A percentile compares a stretch with the other conserved stretches of the same genome.
Evolutionary conservation across 2,888 invertebrate species (phyloP).

Genomic region (Alcis repandata): DNA sequence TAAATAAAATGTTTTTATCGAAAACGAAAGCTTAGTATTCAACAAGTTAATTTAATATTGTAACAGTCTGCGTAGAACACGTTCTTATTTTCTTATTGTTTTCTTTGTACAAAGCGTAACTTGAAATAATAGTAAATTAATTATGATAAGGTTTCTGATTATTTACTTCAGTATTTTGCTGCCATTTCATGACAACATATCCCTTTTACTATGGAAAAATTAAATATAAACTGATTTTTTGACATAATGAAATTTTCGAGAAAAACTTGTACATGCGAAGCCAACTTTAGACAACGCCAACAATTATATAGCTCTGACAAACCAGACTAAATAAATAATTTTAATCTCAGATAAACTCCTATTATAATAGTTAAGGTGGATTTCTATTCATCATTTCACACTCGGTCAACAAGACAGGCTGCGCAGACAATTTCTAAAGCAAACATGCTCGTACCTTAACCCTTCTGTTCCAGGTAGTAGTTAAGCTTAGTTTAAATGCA

Average conservation of each 20-base stretch:
- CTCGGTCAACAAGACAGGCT: slow-evolving; percentile 11
- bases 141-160: no score
- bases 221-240: no score
- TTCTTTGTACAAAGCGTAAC: background rate
- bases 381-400: background rate
- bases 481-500: slow-evolving; percentile 37
- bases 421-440: slow-evolving; percentile 14
- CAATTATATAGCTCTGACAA: no score
- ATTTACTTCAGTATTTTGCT: no score
- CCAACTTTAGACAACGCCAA: no score
- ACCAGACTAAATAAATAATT: no score
- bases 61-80: slow-evolving; percentile 14
- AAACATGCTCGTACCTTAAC: slow-evolving; percentile 10
- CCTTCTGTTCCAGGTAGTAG: slow-evolving; percentile 4
- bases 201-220: no score
- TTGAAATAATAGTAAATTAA: background rate
- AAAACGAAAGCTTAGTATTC: slow-evolving; percentile 50
- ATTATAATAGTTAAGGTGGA: background rate
- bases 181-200: no score
- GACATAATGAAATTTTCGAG: no score
- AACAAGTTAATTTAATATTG: slow-evolving; percentile 58
- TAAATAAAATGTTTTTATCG: slow-evolving; percentile 56
- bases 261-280: no score
- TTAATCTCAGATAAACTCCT: no score
- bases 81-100: slow-evolving; percentile 5